These are phyloP conservation scores for Thymelicus sylvestris DNA, from an alignment of 2,888 invertebrate species.

Conservation along the genomic window DNA sequence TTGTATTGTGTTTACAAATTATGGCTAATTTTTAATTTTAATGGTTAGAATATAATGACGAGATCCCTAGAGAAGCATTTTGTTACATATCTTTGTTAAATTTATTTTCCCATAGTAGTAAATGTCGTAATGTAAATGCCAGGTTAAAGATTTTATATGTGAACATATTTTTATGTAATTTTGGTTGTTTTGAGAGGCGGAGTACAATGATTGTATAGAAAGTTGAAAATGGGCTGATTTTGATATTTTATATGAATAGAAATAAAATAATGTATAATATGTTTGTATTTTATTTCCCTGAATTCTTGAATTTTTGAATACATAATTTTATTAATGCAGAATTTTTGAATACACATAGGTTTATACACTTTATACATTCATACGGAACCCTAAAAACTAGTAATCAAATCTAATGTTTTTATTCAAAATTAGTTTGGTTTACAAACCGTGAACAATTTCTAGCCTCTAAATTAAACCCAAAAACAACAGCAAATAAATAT, in stretches of 20 bases:
- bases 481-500: too few species aligned
- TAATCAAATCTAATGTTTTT: too few species aligned
- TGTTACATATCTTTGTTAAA: conserved; percentile 14
- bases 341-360: too few species aligned
- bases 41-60: neutral
- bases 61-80: neutral
- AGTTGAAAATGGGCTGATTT: conserved; percentile 26
- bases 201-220: conserved; percentile 18
- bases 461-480: too few species aligned
- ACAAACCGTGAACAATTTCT: too few species aligned
- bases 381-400: too few species aligned
- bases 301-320: too few species aligned
- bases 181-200: conserved; percentile 11
- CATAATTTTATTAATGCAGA: too few species aligned
- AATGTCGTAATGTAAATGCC: conserved; percentile 1
- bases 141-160: conserved; percentile 25
- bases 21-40: neutral
- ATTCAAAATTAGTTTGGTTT: too few species aligned
- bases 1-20: conserved; percentile 1
- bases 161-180: conserved; percentile 22
- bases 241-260: conserved; percentile 32
- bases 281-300: conserved; percentile 14
- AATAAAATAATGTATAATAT: conserved; percentile 22
- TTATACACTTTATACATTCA: too few species aligned
- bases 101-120: neutral